These are phyloP conservation scores for Eriocheir sinensis DNA, from an alignment of 1,140 invertebrate genomes.

Conservation along the genomic window DNA sequence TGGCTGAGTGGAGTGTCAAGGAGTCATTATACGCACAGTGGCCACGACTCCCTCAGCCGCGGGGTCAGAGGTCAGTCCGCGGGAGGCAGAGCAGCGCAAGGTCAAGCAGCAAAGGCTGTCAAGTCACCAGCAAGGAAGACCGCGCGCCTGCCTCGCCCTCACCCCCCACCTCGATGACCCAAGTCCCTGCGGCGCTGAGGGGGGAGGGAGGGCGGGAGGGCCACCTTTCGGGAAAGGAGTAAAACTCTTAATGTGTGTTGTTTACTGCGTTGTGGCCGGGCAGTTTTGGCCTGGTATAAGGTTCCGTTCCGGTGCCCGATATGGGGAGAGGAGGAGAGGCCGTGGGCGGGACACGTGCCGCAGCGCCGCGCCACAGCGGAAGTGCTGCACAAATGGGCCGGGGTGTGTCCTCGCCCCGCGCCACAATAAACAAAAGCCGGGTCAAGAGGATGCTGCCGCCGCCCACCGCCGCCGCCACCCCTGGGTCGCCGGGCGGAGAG, in stretches of 20 bases:
- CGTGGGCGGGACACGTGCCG: slow-evolving; percentile 38
- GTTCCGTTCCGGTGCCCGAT: not conserved
- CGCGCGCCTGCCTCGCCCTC: not conserved
- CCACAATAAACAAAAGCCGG: slow-evolving; percentile 58
- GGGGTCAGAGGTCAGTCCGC: slow-evolving; percentile 1
- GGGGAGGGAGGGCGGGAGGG: not conserved
- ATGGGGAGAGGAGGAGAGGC: not conserved
- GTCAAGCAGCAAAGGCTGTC: slow-evolving; percentile 11
- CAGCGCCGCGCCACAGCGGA: slow-evolving; percentile 9
- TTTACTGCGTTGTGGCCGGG: not conserved
- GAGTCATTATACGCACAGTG: not conserved
- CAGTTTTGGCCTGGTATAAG: not conserved
- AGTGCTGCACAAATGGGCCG: slow-evolving; percentile 52
- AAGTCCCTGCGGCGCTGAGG: not conserved
- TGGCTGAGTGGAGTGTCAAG: not conserved
- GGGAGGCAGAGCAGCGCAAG: slow-evolving; percentile 10
- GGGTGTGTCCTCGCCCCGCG: slow-evolving; percentile 48
- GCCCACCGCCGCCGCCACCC: not conserved
- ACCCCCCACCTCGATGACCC: not conserved
- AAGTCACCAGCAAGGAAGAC: not conserved
- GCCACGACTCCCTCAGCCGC: not conserved
- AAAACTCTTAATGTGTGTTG: not conserved
- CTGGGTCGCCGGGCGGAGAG: slow-evolving; percentile 10
- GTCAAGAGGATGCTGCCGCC: slow-evolving; percentile 38
- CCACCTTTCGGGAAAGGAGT: not conserved